These are phyloP conservation scores for Callinectes sapidus DNA, from an alignment of 2,888 invertebrate genomes.

Conservation along the genomic window DNA sequence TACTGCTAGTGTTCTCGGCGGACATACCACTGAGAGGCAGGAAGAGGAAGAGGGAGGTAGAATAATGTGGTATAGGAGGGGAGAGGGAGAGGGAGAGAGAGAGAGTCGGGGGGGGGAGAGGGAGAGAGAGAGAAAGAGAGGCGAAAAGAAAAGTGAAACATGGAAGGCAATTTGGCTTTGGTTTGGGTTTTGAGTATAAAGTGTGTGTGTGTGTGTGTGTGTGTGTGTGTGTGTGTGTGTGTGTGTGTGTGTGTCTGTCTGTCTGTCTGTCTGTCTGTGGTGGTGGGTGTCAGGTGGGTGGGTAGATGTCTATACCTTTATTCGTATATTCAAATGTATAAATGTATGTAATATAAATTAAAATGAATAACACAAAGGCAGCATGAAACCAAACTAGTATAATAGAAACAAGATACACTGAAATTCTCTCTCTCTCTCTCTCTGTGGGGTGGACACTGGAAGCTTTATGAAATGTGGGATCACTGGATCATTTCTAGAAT, in stretches of 20 bases:
- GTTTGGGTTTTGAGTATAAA: background rate
- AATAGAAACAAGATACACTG: background rate
- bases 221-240: constrained; percentile 2
- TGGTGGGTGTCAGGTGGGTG: background rate
- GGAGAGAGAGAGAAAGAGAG: background rate
- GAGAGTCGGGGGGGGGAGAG: too few relatives aligned
- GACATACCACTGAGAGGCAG: background rate
- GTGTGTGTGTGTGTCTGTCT: background rate
- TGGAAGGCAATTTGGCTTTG: constrained; percentile 3
- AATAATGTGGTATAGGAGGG: background rate
- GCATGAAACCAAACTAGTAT: background rate
- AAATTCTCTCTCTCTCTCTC: too few relatives aligned
- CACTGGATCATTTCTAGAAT: background rate
- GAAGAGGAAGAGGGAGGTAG: background rate
- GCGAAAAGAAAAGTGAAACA: background rate
- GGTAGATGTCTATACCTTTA: background rate
- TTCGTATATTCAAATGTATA: background rate
- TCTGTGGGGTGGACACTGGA: too few relatives aligned
- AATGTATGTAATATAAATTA: background rate
- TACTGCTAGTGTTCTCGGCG: background rate
- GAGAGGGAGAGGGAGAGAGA: background rate
- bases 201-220: constrained; percentile 4
- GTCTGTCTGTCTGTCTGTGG: background rate
- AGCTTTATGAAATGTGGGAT: background rate
- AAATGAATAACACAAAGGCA: background rate